Conservation (phyloP, 2,888 invertebrate species). For the Oxytorus armatus region DNA sequence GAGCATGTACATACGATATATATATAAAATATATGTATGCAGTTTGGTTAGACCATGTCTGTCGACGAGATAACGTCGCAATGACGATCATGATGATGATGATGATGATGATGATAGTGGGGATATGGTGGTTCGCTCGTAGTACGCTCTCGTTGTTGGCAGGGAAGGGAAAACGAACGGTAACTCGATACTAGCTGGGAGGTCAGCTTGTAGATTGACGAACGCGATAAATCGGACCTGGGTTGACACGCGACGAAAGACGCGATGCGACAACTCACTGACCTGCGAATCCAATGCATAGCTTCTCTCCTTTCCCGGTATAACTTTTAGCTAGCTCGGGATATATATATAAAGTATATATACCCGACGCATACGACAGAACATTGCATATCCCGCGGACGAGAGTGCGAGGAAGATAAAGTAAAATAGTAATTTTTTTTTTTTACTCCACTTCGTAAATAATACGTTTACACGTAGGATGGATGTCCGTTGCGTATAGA, state of each 20-base stretch:
- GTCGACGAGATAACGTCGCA: constrained; percentile 50
- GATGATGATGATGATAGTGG: constrained; percentile 55
- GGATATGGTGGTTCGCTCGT: constrained; percentile 66
- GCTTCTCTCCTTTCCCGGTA: constrained; percentile 69
- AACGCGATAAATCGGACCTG: constrained; percentile 82
- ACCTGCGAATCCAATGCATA: constrained; percentile 84
- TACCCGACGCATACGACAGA: background rate
- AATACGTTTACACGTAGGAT: constrained; percentile 26
- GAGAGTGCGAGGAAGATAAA: constrained; percentile 30
- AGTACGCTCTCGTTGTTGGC: constrained; percentile 42
- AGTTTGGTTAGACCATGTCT: constrained; percentile 10
- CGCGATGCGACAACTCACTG: constrained; percentile 83
- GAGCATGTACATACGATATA: background rate
- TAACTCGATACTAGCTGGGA: constrained; percentile 82
- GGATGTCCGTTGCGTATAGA: background rate
- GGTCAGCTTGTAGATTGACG: constrained; percentile 83
- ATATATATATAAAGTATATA: background rate
- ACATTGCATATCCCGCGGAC: constrained; percentile 13
- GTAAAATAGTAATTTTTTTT: too few species aligned
- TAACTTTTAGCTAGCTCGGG: background rate
- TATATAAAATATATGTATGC: background rate
- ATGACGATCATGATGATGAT: constrained; percentile 28
- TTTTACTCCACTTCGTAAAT: constrained; percentile 54
- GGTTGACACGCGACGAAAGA: constrained; percentile 79
- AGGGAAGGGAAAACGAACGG: constrained; percentile 67